Conservation (phyloP, 1,140 invertebrate genomes). For the Sesamia nonagrioides region DNA sequence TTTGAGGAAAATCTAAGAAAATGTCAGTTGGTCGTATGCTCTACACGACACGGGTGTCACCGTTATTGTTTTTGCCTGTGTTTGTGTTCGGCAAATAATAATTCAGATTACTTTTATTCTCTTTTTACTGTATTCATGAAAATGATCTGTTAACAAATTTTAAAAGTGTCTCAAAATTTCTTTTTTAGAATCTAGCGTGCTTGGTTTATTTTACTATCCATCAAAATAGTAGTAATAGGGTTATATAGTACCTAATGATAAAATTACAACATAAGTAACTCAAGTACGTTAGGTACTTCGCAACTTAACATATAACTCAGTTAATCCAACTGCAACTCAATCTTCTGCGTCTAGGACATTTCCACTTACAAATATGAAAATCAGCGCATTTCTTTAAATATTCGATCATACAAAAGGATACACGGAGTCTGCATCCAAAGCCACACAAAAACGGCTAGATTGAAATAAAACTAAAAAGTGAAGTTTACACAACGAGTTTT, state of each 20-base stretch:
- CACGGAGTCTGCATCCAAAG: constrained; percentile 17
- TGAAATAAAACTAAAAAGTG: constrained; percentile 45
- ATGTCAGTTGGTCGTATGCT: not conserved
- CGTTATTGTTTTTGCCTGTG: not conserved
- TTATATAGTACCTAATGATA: too few relatives aligned
- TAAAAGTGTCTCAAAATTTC: too few relatives aligned
- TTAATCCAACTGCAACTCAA: constrained; percentile 1
- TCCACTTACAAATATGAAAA: constrained; percentile 31
- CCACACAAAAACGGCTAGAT: constrained; percentile 28
- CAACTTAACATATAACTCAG: not conserved
- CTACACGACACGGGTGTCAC: not conserved
- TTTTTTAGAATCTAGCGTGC: too few relatives aligned
- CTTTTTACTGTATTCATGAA: too few relatives aligned
- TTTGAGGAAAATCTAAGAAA: constrained; percentile 7
- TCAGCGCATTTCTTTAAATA: constrained; percentile 30
- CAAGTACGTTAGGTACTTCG: too few relatives aligned
- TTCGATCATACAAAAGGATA: constrained; percentile 28
- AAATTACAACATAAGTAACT: too few relatives aligned
- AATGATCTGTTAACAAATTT: too few relatives aligned
- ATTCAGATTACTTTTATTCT: too few relatives aligned
- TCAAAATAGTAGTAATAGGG: too few relatives aligned
- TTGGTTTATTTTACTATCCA: too few relatives aligned
- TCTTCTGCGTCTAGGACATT: constrained; percentile 24
- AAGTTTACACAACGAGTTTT: constrained; percentile 31
- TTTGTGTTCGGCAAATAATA: not conserved